Evolutionary conservation across 2,113 vertebrate species (phyloP), one percentile per base, ranked within the genome.

Genomic region (Phaetusa simplex): DNA sequence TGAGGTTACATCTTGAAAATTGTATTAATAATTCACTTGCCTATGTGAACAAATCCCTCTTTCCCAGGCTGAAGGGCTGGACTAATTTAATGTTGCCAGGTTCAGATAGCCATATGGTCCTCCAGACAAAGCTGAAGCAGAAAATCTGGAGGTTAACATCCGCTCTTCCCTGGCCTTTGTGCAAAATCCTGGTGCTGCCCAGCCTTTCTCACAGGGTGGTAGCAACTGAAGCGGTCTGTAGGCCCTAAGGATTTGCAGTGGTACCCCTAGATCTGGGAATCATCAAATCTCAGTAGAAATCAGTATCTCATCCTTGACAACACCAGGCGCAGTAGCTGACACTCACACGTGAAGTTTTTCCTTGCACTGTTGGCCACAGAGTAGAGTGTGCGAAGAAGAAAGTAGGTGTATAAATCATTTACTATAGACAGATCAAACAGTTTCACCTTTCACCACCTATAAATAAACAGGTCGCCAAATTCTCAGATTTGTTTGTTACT

Each of bases 1-100:
- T 58, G 92, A 95, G 81, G 89, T 94, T 91, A 64, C 42, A 58
- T 96, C 90, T 90, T 90, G 84, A 87, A 97, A 97, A 97, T 82
- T 95, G 82, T 92, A 92, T 93, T 93, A 86, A 96, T 97, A 97
- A 95, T 92, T 97, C 92, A 93, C 87, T 91, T 87, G 78, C 88
- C 90, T 93, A 34, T 6, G 30, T 70, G 82, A 95, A 91, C 86
- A 86, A 93, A 96, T 80, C 84, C 90, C 73, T 86, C 69, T 85
- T 88, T 86, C 65, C 91, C 73, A 74, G 88, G 82, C 62, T 93
- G 42, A 88, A 89, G 69, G 82, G 53, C 36, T 95, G 72, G 56
- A 53, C 47, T 95, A 65, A 88, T 90, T 72, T 67, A 81, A 65
- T 40, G 23, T 42, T 81, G 40, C 62, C 50, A 59, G 65, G 73